Conservation (phyloP, 2,888 invertebrate species). For the Drosophila villosipedis region DNA sequence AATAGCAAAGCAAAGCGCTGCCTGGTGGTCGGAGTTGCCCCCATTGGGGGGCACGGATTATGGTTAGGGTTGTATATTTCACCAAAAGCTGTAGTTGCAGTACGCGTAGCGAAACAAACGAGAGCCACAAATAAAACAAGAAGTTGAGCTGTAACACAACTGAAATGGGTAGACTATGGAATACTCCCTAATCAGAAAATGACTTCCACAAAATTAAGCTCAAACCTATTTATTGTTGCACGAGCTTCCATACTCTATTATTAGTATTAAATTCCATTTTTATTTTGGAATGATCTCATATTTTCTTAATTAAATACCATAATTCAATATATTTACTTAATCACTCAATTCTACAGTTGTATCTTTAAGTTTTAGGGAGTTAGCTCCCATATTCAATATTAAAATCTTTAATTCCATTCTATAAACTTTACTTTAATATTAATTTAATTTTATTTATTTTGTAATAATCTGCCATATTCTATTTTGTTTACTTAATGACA, state of each 20-base stretch:
- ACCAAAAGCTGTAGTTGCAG: constrained; percentile 46
- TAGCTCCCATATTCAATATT: not conserved
- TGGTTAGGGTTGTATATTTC: constrained; percentile 35
- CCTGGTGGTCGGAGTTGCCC: not conserved
- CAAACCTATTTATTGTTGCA: not conserved
- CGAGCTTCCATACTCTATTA: not conserved
- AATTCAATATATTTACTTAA: not conserved
- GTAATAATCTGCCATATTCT: accelerated
- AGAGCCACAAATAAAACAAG: constrained; percentile 19
- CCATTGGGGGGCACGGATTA: not conserved
- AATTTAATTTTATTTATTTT: not conserved
- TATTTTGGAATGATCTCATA: not conserved
- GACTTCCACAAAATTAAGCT: not conserved
- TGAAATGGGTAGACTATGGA: not conserved
- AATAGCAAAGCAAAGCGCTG: constrained; percentile 50
- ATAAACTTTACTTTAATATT: not conserved
- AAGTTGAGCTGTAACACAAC: not conserved
- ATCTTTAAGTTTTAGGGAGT: not conserved
- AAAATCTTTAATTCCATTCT: not conserved
- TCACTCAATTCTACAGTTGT: not conserved
- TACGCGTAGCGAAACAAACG: constrained; percentile 45
- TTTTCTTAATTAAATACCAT: not conserved
- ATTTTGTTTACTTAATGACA: not conserved
- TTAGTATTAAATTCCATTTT: not conserved
- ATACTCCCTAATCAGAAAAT: constrained; percentile 8